Evolutionary conservation across 2,888 invertebrate species (phyloP).

Genomic region (Hypomecis atomaria): DNA sequence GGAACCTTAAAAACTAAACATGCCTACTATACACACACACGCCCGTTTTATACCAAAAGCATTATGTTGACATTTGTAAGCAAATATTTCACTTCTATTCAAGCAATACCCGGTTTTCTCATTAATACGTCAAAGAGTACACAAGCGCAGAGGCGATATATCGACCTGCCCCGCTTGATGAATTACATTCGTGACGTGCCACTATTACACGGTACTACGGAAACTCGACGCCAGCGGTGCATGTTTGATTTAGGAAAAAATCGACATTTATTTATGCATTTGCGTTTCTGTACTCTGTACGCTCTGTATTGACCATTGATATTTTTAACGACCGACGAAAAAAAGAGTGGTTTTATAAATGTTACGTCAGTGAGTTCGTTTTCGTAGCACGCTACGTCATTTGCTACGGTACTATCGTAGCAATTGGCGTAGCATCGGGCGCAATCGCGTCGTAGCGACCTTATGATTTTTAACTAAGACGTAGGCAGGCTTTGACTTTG

Average conservation of each 20-base stretch:
- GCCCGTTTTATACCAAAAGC: not conserved
- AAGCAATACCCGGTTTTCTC: constrained; percentile 9
- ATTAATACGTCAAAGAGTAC: constrained; percentile 23
- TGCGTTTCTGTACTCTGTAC: not conserved
- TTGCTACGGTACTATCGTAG: too few relatives aligned
- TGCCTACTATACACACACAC: too few relatives aligned
- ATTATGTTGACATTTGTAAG: not conserved
- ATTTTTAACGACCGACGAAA: too few relatives aligned
- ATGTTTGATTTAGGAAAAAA: constrained; percentile 8
- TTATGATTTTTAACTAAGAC: too few relatives aligned
- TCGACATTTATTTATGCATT: constrained; percentile 1
- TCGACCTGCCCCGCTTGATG: constrained; percentile 27
- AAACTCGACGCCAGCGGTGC: constrained; percentile 3
- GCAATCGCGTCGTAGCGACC: too few relatives aligned
- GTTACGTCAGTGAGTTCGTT: too few relatives aligned
- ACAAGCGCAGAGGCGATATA: constrained; percentile 21
- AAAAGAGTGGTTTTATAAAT: too few relatives aligned
- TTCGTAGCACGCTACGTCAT: too few relatives aligned
- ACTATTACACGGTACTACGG: constrained; percentile 24
- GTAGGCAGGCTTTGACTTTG: too few relatives aligned
- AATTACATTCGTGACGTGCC: constrained; percentile 33
- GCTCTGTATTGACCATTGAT: not conserved
- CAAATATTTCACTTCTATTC: not conserved
- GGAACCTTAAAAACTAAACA: too few relatives aligned
- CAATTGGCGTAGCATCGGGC: too few relatives aligned